Evolutionary conservation across 1,140 invertebrate genomes (phyloP).

Genomic region (Dendrolimus kikuchii): DNA sequence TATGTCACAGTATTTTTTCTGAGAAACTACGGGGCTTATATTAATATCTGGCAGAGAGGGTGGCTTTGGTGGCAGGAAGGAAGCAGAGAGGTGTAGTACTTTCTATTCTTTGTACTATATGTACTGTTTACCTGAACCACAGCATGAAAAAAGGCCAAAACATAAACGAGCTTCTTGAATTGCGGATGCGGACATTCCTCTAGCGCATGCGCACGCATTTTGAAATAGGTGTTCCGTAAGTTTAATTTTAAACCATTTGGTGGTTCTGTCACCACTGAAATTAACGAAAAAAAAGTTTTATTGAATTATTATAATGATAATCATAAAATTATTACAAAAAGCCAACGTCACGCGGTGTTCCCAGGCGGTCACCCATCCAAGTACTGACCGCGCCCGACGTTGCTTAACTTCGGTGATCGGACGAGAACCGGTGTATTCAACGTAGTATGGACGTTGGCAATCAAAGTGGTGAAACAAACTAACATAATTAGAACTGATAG

Average conservation of each 20-base stretch:
- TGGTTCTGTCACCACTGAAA: conserved; percentile 88
- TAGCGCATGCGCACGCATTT: conserved; percentile 81
- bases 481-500: too few species aligned
- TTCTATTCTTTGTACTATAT: too few species aligned
- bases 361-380: conserved; percentile 14
- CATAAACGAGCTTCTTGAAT: conserved; percentile 86
- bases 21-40: too few species aligned
- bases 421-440: conserved; percentile 23
- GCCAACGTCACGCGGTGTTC: conserved; percentile 11
- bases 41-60: too few species aligned
- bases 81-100: too few species aligned
- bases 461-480: too few species aligned
- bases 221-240: conserved; percentile 90
- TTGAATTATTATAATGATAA: not conserved
- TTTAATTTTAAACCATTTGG: conserved; percentile 93
- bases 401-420: conserved; percentile 13
- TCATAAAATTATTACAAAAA: conserved; percentile 1
- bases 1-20: too few species aligned
- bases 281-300: conserved; percentile 3
- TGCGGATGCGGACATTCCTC: conserved; percentile 81
- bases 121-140: conserved; percentile 81
- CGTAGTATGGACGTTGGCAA: conserved; percentile 14
- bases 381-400: conserved; percentile 10
- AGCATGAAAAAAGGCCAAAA: conserved; percentile 92
- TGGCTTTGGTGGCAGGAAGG: too few species aligned